These are phyloP conservation scores for Cyprinodon brontotheroides DNA, from an alignment of 2,113 vertebrate species.

Conservation along the genomic window DNA sequence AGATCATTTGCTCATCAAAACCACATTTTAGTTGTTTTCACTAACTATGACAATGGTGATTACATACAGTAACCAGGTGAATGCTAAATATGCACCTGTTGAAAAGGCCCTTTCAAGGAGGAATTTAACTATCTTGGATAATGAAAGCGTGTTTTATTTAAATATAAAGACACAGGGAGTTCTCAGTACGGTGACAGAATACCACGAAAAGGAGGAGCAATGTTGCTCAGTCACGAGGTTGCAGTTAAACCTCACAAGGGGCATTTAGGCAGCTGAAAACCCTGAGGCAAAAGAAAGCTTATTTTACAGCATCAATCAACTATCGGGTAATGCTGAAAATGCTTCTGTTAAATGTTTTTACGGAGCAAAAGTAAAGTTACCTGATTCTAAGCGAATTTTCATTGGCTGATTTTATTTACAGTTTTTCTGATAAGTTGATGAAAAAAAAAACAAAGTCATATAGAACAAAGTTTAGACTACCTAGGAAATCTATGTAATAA, in stretches of 20 bases:
- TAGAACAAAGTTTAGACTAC: too few species aligned
- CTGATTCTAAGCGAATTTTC: too few species aligned
- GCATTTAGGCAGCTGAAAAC: background rate
- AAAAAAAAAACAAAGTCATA: too few species aligned
- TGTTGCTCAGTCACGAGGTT: background rate
- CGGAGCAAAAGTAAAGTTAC: background rate
- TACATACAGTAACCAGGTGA: background rate
- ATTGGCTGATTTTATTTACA: too few species aligned
- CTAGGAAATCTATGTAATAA: too few species aligned
- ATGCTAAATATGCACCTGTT: background rate
- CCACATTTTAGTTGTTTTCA: background rate
- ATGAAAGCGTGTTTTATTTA: background rate
- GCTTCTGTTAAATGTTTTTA: background rate
- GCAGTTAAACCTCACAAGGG: background rate
- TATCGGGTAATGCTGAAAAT: background rate
- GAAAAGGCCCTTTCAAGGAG: background rate
- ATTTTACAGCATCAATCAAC: too few species aligned
- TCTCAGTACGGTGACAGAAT: background rate
- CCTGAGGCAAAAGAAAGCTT: background rate
- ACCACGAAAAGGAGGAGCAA: background rate
- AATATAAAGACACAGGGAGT: background rate
- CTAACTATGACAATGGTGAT: background rate
- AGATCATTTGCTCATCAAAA: background rate
- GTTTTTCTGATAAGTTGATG: too few species aligned
- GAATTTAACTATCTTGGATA: background rate